Evolutionary conservation across 23 tunicate genomes (phyloP).

Genomic region (Trididemnum clinides): DNA sequence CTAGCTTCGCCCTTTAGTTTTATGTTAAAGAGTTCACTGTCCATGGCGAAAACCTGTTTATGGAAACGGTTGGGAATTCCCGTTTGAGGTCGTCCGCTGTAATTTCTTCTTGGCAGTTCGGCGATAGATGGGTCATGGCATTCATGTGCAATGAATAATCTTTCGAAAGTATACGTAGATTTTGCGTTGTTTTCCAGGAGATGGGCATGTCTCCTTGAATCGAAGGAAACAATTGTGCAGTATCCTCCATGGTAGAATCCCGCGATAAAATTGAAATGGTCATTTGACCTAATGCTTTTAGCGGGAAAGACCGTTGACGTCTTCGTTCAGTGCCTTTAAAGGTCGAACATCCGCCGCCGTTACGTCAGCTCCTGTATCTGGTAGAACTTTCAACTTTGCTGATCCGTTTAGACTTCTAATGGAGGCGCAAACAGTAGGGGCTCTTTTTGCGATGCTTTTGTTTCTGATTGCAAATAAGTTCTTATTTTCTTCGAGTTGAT

Average conservation of each 20-base stretch:
- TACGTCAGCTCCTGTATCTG: neutral
- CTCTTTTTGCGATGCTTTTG: too few species aligned
- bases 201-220: neutral
- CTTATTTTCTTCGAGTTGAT: too few species aligned
- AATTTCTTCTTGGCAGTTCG: too few species aligned
- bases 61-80: neutral
- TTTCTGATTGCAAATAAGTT: too few species aligned
- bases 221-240: neutral
- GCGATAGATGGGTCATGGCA: neutral
- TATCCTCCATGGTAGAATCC: neutral
- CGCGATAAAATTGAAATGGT: neutral
- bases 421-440: neutral
- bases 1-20: neutral
- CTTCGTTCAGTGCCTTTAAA: neutral
- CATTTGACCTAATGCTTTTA: neutral
- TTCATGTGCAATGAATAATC: neutral
- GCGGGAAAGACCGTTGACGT: neutral
- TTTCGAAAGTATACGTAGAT: neutral
- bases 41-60: too few species aligned
- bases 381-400: neutral
- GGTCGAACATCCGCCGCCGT: neutral
- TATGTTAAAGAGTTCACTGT: neutral
- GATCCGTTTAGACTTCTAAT: neutral
- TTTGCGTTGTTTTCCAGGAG: neutral
- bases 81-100: neutral